These are phyloP conservation scores for Trichogramma evanescens DNA, from an alignment of 2,888 invertebrate species.

Conservation along the genomic window DNA sequence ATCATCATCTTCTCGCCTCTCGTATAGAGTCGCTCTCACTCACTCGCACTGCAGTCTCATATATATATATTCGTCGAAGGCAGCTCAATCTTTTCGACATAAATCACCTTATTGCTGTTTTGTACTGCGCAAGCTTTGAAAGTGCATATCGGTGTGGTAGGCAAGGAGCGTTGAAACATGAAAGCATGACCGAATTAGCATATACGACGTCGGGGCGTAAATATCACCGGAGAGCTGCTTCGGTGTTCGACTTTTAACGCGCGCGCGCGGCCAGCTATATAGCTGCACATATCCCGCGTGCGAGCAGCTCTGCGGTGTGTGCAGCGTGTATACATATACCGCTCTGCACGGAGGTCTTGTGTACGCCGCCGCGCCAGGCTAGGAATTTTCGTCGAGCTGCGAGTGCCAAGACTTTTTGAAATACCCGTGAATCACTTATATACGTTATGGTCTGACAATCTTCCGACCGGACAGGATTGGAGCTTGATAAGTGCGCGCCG, in stretches of 20 bases:
- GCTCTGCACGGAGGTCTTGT: too few relatives aligned
- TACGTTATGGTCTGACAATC: too few relatives aligned
- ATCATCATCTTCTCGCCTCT: slow-evolving; percentile 9
- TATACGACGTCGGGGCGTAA: slow-evolving; percentile 34
- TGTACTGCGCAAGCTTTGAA: not conserved
- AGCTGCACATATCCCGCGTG: too few relatives aligned
- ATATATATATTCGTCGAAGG: too few relatives aligned
- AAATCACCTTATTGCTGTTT: slow-evolving; percentile 12
- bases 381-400: too few relatives aligned
- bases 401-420: too few relatives aligned
- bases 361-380: too few relatives aligned
- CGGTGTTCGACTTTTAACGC: not conserved
- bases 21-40: not conserved
- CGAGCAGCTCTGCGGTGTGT: too few relatives aligned
- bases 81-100: slow-evolving; percentile 27
- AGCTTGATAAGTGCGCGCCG: not conserved
- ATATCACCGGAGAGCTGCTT: slow-evolving; percentile 23
- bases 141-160: not conserved
- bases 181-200: slow-evolving; percentile 36
- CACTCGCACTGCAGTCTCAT: too few relatives aligned
- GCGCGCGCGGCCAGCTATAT: not conserved
- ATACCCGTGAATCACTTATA: too few relatives aligned
- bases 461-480: too few relatives aligned
- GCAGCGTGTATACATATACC: too few relatives aligned
- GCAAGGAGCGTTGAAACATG: slow-evolving; percentile 29